Base-by-base conservation (phyloP, 1,140 invertebrate species). In the Ips typographus region DNA sequence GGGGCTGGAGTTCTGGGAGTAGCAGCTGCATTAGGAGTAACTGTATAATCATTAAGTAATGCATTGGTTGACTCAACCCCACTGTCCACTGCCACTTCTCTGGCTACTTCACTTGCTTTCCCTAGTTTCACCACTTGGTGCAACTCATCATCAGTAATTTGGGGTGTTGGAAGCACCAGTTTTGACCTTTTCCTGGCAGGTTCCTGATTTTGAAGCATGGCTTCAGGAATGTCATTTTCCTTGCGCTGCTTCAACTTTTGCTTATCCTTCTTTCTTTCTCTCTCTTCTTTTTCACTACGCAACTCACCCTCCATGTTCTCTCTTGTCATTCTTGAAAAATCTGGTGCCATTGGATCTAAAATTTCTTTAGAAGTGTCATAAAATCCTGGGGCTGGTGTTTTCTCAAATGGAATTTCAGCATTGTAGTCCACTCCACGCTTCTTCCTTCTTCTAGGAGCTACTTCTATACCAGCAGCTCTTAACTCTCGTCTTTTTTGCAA, bases 61-160 rank as follows among this genome's bases (percentile, higher is more conserved):
- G 92, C 89, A 77, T 96, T 94, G 0, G 94, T 95, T 2, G 91
- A 87, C 71, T 89, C 87, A 47, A 89, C 86, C 43, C 89, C 91
- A 71, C 90, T 91, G 73, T 94, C 95, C 43, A 92, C 90, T 1
- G 93, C 95, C 8, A 94, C 90, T 82, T 97, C 95, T 67, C 94
- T 86, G 3, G 95, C 96, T 72, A 93, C 90, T 83, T 99, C 95
- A 76, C 94, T 98, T 4, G 95, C 94, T 72, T 94, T 88, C 0
- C 98, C 98, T 60, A 99, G 85, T 83, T 99, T 99, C 1, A 99
- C 94, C 5, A 99, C 96, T 86, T 97, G 91, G 75, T 93, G 90
- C 51, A 94, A 77, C 79, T 94, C 91, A 82, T 92, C 89, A 81
- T 99, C 98, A 0, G 96, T 94, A 57, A 99, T 98, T 82, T 99